Conservation (phyloP, 2,797 vertebrate genomes). For the Distichodus sexfasciatus region DNA sequence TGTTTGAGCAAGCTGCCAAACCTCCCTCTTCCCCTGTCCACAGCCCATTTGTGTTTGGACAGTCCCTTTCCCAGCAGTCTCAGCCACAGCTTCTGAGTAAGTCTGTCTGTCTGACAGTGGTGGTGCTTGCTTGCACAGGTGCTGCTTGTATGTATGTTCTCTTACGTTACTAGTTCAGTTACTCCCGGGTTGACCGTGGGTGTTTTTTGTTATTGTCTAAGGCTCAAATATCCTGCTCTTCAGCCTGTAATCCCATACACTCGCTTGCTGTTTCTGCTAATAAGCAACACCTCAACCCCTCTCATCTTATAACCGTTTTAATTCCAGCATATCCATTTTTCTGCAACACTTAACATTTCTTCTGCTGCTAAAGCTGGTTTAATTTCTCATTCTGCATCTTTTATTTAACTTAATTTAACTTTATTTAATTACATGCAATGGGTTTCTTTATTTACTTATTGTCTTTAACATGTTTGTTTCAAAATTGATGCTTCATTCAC, state of each 20-base stretch:
- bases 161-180: slow-evolving; percentile 22
- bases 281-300: slow-evolving; percentile 1
- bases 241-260: slow-evolving; percentile 20
- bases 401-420: neutral
- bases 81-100: slow-evolving; percentile 98
- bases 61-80: slow-evolving; percentile 99
- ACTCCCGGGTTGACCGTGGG: too few species aligned
- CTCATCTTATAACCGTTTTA: slow-evolving; percentile 25
- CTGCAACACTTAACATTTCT: slow-evolving; percentile 14
- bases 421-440: neutral
- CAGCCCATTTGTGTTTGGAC: slow-evolving; percentile 99
- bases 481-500: slow-evolving; percentile 16
- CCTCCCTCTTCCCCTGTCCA: slow-evolving; percentile 99
- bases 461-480: slow-evolving; percentile 31
- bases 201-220: slow-evolving; percentile 28
- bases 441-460: neutral
- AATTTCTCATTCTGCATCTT: neutral
- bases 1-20: slow-evolving; percentile 99
- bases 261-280: slow-evolving; percentile 36
- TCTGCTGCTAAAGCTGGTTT: slow-evolving; percentile 2
- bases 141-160: slow-evolving; percentile 61
- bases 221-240: slow-evolving; percentile 29
- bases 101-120: slow-evolving; percentile 89
- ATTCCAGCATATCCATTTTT: neutral
- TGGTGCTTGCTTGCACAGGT: slow-evolving; percentile 83